phyloP scores from a whole-genome alignment of 2,113 vertebrate genomes.

The Pelmatolapia mariae region DNA sequence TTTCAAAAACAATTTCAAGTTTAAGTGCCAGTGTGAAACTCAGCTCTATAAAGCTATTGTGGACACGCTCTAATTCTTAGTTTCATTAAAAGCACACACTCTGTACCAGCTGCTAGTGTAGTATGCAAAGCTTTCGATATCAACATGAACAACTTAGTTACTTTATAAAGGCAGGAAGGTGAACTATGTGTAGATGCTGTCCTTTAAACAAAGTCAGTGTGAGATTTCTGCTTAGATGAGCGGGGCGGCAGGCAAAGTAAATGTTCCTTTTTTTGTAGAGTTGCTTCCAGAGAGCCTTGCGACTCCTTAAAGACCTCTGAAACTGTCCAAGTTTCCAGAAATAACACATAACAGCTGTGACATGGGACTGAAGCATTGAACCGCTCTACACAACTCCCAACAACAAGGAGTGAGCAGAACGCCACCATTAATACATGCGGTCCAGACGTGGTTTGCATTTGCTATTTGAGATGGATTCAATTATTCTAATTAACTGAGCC shows the following conservation, averaged over 20 bases:
- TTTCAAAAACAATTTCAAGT: neutral
- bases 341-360: constrained; percentile 61
- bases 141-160: neutral
- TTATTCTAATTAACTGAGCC: constrained; percentile 41
- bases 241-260: neutral
- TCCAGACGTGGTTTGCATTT: constrained; percentile 42
- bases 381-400: constrained; percentile 11
- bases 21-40: neutral
- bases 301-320: constrained; percentile 64
- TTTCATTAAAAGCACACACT: neutral
- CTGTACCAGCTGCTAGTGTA: neutral
- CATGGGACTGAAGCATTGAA: constrained; percentile 52
- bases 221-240: neutral
- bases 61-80: neutral
- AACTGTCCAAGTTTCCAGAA: constrained; percentile 60
- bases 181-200: neutral
- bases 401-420: constrained; percentile 7
- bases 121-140: neutral
- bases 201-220: neutral
- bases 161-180: neutral
- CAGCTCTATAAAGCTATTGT: neutral
- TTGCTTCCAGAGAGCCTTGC: constrained; percentile 49
- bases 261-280: constrained; percentile 30
- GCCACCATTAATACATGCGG: constrained; percentile 20
- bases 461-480: constrained; percentile 26